Evolutionary conservation across 2,888 invertebrate species (phyloP), one percentile per base, ranked within the genome.

Genomic region (Dexiosoma caninum): DNA sequence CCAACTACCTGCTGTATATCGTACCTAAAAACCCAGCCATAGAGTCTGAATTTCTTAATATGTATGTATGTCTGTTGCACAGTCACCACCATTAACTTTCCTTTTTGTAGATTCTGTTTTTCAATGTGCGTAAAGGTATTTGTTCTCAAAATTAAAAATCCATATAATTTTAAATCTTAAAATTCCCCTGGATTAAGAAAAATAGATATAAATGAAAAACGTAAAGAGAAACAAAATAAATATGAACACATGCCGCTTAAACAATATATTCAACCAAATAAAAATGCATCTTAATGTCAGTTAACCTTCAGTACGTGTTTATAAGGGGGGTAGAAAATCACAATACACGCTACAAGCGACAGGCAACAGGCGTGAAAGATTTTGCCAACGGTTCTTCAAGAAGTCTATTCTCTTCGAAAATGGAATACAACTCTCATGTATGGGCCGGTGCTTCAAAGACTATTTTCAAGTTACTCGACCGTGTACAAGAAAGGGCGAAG

Each of bases 171-270:
- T 32, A 55, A 46, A 57, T 66, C 44, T 74, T 21, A 30, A 75
- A 75, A 75, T 75, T 67, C 75, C 60, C 10, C n/a, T 60, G 51
- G 49, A 66, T 67, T 67, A 23, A 42, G 40, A 27, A 12, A 51
- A 0, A 16, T 16, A 55, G 21, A 55, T 12, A 21, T 23, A 7
- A 8, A 57, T 37, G 37, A 51, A 42, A 53, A 35, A 44, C 42
- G 16, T 42, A 35, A 53, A 40, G 4, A 27, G 10, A 21, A 35
- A 37, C 30, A 12, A 14, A 1, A 35, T 16, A 42, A 30, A n/a
- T 30, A 30, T 27, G 30, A 46, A 44, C 59, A 70, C 46, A 59
- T 37, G 70, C 51, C 59, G 40, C 70, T 70, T 70, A 19, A 59
- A 23, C 30, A 42, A 16, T 30, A 9, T 5, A 44, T 27, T 46